phyloP scores from a whole-genome alignment of 2,113 vertebrate genomes.

The Poeciliopsis retropinna region DNA sequence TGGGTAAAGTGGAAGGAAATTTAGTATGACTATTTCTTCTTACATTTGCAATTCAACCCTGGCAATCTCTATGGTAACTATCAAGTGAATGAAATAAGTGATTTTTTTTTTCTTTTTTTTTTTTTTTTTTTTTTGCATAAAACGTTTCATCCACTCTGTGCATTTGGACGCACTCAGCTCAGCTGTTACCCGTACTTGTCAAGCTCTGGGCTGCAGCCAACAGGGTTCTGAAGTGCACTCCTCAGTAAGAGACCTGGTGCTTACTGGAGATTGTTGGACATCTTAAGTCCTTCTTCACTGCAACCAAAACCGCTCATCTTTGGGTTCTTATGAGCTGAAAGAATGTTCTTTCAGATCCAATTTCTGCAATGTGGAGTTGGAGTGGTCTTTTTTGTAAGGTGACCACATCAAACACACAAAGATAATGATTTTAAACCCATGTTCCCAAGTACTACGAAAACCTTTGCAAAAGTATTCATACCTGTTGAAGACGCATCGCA shows the following conservation, averaged over 20 bases:
- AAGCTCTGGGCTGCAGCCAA: background rate
- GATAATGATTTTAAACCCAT: no score
- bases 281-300: background rate
- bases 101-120: background rate
- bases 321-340: background rate
- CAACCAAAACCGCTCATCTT: background rate
- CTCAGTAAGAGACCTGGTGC: background rate
- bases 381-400: background rate
- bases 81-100: conserved; percentile 46
- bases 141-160: background rate
- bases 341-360: background rate
- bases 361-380: background rate
- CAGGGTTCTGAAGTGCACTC: no score
- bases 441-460: background rate
- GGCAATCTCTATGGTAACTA: conserved; percentile 74
- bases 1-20: background rate
- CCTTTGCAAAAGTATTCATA: background rate
- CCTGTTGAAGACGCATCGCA: background rate
- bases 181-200: background rate
- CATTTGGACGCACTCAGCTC: background rate
- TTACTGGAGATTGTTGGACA: background rate
- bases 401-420: background rate
- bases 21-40: conserved; percentile 49
- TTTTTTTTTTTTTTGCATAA: no score
- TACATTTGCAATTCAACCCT: conserved; percentile 70